Evolutionary conservation across 2,797 vertebrate genomes (phyloP), one percentile per base, ranked within the genome.

Genomic region (Neostethus bicornis): DNA sequence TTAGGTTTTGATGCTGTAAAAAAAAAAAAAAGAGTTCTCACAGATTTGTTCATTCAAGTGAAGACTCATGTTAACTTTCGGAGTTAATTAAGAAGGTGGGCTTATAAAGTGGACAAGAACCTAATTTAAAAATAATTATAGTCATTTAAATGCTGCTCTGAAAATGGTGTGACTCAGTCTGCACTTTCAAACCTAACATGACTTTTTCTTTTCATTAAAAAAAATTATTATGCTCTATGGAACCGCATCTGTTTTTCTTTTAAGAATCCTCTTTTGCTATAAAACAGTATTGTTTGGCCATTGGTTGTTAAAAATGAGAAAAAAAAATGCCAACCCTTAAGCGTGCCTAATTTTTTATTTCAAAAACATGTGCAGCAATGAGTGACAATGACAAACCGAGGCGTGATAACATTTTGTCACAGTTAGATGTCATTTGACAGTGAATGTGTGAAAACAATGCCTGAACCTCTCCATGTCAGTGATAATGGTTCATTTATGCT

Each of bases 11-110:
- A 21, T 2, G 9, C 8, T 29, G 11, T 23, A 14, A 58, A 55
- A 4, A 6, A 31, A 34, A 23, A 28, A 66, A 47, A 52, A 64
- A 65, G 76, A 52, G 21, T 39, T 60, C 8, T 5, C n/a, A 58
- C 19, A 37, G 48, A 68, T 64, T 42, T 52, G 25, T 13, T 41
- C 14, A 39, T 51, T 67, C 34, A 37, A 51, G 25, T 7, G 39
- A 57, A 49, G 25, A 11, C 10, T 39, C 2, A 39, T 50, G n/a
- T 5, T 16, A 31, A 37, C 3, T 50, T 50, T 28, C 4, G 17
- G 11, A 43, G 28, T 7, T 70, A 8, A 45, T 37, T 26, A 11
- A 9, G 24, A 20, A 14, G 17, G 16, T 7, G 11, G 12, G 17
- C 20, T 65, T 2, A 50, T 35, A 4, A 34, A 7, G 7, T 35